phyloP scores from a whole-genome alignment of 2,888 invertebrate species.

The Phoenoteleia sp. region DNA sequence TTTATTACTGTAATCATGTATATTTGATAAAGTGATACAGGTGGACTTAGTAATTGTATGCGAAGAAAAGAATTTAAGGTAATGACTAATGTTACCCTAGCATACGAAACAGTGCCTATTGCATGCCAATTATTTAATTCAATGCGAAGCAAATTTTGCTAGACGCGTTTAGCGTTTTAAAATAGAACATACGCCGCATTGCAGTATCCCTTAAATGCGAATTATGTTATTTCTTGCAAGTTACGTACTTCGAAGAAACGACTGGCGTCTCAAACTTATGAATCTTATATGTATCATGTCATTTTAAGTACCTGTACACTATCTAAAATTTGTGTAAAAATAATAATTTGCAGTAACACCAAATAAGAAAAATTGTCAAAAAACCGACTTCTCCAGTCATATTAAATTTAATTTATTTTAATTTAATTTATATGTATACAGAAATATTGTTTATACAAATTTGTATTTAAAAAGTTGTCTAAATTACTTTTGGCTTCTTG shows the following conservation, averaged over 20 bases:
- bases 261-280: constrained; percentile 41
- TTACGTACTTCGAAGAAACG: constrained; percentile 26
- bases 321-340: background rate
- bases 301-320: constrained; percentile 19
- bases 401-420: too few relatives aligned
- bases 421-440: too few relatives aligned
- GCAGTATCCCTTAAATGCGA: constrained; percentile 58
- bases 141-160: constrained; percentile 41
- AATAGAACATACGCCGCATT: constrained; percentile 50
- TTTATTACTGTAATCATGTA: too few relatives aligned
- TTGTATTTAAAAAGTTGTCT: too few relatives aligned
- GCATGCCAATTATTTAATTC: constrained; percentile 31
- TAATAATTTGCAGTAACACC: constrained; percentile 20
- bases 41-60: too few relatives aligned
- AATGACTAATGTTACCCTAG: background rate
- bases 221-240: constrained; percentile 46
- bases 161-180: constrained; percentile 33
- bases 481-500: too few relatives aligned
- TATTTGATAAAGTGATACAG: too few relatives aligned
- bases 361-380: too few relatives aligned
- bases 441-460: too few relatives aligned
- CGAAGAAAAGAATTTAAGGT: too few relatives aligned
- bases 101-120: constrained; percentile 39
- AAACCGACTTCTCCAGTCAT: too few relatives aligned
- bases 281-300: constrained; percentile 51